A percentile compares a stretch with the other conserved stretches of the same genome.
Evolutionary conservation across 2,797 vertebrate species (phyloP).

Genomic region (Hozukius guyotensis): DNA sequence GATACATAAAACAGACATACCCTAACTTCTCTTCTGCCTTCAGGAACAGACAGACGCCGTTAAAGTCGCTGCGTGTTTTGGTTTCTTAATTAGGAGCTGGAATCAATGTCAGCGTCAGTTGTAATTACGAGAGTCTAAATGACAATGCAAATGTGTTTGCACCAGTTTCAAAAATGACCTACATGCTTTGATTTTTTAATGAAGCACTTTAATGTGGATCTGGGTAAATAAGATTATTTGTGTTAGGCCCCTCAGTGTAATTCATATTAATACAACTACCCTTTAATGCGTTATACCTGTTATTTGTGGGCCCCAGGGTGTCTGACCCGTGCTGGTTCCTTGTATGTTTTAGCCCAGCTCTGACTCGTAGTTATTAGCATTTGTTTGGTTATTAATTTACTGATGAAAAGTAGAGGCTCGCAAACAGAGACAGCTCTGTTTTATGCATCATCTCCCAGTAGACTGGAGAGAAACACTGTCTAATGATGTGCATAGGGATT

Average conservation of each 20-base stretch:
- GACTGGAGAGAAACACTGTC: conserved; percentile 49
- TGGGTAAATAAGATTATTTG: conserved; percentile 25
- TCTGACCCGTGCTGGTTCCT: not conserved
- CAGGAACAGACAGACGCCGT: not conserved
- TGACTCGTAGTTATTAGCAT: conserved; percentile 57
- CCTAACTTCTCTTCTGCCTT: not conserved
- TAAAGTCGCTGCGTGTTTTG: not conserved
- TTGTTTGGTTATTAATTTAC: conserved; percentile 57
- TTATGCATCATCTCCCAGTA: conserved; percentile 61
- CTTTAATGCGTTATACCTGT: not conserved
- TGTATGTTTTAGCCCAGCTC: conserved; percentile 60
- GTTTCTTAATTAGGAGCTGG: conserved; percentile 32
- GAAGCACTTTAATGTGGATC: conserved; percentile 10
- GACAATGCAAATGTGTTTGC: conserved; percentile 47
- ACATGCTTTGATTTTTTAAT: conserved; percentile 65
- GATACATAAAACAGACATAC: not conserved
- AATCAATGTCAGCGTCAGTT: conserved; percentile 20
- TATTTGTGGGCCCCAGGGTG: not conserved
- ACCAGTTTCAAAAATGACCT: conserved; percentile 46
- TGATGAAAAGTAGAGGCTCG: conserved; percentile 53
- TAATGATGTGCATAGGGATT: conserved; percentile 69
- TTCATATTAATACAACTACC: not conserved
- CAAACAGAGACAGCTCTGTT: conserved; percentile 51
- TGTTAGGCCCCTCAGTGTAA: not conserved
- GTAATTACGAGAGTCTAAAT: conserved; percentile 36